Conservation (phyloP, 2,797 vertebrate genomes). For the Balearica regulorum region DNA sequence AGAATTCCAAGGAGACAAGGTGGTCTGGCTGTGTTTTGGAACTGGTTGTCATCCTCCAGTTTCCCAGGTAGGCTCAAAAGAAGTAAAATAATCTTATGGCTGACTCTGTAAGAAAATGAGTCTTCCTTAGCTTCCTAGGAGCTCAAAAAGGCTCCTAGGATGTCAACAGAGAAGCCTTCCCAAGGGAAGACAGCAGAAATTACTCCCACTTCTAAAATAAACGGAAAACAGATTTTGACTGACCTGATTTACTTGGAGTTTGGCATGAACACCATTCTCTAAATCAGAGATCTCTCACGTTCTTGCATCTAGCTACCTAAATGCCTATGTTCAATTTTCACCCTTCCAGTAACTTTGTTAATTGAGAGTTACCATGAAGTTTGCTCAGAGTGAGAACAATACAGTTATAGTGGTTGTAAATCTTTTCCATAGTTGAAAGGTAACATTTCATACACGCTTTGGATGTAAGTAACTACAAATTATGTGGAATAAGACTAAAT, state of each 20-base stretch:
- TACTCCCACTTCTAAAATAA: neutral
- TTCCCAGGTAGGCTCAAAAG: neutral
- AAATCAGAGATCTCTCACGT: neutral
- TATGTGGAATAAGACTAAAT: neutral
- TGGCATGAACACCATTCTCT: neutral
- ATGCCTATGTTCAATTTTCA: neutral
- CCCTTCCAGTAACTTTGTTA: neutral
- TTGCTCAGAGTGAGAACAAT: neutral
- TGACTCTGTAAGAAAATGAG: neutral
- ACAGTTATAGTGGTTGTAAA: neutral
- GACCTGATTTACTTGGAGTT: neutral
- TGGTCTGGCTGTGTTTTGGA: neutral
- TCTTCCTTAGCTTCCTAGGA: neutral
- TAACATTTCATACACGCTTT: neutral
- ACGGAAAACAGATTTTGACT: neutral
- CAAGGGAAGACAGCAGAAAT: neutral
- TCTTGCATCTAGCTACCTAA: neutral
- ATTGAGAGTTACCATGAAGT: neutral
- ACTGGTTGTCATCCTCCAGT: neutral
- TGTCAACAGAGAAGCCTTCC: neutral
- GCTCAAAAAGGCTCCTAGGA: neutral
- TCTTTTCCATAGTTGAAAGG: neutral
- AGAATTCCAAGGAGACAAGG: neutral
- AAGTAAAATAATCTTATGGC: neutral
- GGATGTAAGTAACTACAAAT: neutral